phyloP scores from a whole-genome alignment of 2,888 invertebrate genomes.

The Drosophila austrosaltans region DNA sequence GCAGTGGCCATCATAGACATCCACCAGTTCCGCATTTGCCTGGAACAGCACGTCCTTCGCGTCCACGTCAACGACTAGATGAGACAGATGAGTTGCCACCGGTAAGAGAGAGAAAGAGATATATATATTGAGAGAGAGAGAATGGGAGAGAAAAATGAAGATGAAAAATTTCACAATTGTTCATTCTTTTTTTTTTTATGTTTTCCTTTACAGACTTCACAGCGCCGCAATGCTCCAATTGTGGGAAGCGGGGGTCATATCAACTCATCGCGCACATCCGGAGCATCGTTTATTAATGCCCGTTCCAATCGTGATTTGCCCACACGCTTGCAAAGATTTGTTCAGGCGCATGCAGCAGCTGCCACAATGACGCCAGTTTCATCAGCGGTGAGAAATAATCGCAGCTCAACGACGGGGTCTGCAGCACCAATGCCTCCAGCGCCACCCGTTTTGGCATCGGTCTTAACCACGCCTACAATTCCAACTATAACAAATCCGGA shows the following conservation, averaged over 20 bases:
- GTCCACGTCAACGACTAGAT: constrained; percentile 59
- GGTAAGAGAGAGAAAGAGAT: constrained; percentile 27
- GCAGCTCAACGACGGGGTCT: not conserved
- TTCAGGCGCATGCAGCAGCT: constrained; percentile 29
- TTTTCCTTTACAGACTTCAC: not conserved
- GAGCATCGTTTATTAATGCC: constrained; percentile 20
- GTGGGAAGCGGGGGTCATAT: constrained; percentile 32
- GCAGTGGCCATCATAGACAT: constrained; percentile 29
- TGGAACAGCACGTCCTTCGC: constrained; percentile 44
- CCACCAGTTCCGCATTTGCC: constrained; percentile 52
- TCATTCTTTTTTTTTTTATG: not conserved
- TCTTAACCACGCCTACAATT: constrained; percentile 8
- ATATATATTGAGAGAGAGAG: no score
- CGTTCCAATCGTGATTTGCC: constrained; percentile 55
- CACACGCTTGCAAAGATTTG: constrained; percentile 53
- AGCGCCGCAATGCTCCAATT: constrained; percentile 33
- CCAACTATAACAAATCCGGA: not conserved
- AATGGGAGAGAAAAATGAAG: no score
- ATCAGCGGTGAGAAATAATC: constrained; percentile 2
- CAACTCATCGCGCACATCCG: constrained; percentile 40
- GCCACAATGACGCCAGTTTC: not conserved
- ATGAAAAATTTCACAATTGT: not conserved
- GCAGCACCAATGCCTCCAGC: not conserved
- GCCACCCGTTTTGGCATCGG: constrained; percentile 6
- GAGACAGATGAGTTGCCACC: constrained; percentile 42